Evolutionary conservation across 2,888 invertebrate genomes (phyloP).

Genomic region (Diabrotica balteata): DNA sequence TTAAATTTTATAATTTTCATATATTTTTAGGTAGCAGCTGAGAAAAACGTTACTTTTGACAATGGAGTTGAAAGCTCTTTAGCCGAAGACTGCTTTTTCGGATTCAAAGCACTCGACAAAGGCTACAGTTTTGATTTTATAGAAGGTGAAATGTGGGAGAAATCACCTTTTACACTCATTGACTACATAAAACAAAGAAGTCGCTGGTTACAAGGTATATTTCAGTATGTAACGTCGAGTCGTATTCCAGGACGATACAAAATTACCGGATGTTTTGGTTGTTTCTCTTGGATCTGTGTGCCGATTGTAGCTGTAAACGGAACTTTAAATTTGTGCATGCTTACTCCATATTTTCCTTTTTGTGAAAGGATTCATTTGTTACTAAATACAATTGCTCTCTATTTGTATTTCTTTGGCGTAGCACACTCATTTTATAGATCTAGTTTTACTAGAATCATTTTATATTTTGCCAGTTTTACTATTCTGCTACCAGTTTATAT

Average conservation of each 20-base stretch:
- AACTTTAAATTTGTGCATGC: no score
- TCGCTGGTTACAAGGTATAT: slow-evolving; percentile 93
- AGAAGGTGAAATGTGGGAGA: slow-evolving; percentile 99
- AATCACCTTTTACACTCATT: slow-evolving; percentile 92
- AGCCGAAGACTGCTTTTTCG: slow-evolving; percentile 96
- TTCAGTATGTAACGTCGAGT: slow-evolving; percentile 86
- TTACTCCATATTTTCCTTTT: no score
- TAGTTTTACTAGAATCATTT: no score
- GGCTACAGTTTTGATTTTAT: slow-evolving; percentile 94
- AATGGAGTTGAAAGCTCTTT: slow-evolving; percentile 96
- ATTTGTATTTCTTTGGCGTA: no score
- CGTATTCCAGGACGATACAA: slow-evolving; percentile 78
- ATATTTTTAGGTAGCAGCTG: slow-evolving; percentile 80
- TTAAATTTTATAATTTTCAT: slow-evolving; percentile 18
- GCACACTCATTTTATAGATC: no score
- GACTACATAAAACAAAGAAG: slow-evolving; percentile 97
- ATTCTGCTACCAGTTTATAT: no score
- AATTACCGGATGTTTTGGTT: slow-evolving; percentile 74
- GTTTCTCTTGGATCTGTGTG: slow-evolving; percentile 96
- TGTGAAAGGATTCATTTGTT: no score
- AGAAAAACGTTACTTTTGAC: slow-evolving; percentile 90
- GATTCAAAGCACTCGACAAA: slow-evolving; percentile 90
- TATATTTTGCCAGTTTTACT: no score
- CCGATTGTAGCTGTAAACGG: slow-evolving; percentile 60
- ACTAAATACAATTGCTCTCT: no score